Conservation (phyloP, 2,797 vertebrate genomes). For the Rhynchonycteris naso region DNA sequence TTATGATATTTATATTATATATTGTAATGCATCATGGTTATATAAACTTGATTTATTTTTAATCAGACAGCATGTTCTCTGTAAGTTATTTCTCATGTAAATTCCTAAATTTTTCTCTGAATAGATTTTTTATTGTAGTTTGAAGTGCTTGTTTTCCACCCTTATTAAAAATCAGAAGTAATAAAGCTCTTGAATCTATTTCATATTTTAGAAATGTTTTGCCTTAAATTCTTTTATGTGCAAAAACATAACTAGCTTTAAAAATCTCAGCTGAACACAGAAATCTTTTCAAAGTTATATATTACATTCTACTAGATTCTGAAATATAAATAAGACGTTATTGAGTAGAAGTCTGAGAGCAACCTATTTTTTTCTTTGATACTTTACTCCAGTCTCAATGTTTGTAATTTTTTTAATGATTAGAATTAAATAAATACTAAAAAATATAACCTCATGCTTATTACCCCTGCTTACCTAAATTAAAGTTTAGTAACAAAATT, state of each 20-base stretch:
- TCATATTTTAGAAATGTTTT: not conserved
- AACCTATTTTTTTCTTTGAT: not conserved
- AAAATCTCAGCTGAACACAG: not conserved
- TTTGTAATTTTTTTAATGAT: not conserved
- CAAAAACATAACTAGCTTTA: not conserved
- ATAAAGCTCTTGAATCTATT: not conserved
- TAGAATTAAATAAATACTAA: not conserved
- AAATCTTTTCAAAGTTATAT: not conserved
- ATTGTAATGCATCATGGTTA: not conserved
- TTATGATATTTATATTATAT: not conserved
- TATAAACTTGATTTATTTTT: slow-evolving; percentile 19
- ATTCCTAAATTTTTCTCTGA: not conserved
- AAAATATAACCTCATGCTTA: not conserved
- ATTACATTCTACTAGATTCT: not conserved
- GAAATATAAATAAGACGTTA: not conserved
- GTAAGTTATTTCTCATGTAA: not conserved
- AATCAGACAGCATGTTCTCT: not conserved
- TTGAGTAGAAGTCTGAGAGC: not conserved
- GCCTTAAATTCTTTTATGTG: not conserved
- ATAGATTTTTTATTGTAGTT: not conserved
- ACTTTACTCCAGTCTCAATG: not conserved
- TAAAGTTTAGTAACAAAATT: not conserved
- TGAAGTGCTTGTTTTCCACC: not conserved
- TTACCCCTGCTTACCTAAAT: not conserved
- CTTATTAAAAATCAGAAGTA: not conserved